These are phyloP conservation scores for Micrasema minimum DNA, from an alignment of 1,140 invertebrate species.

Conservation along the genomic window DNA sequence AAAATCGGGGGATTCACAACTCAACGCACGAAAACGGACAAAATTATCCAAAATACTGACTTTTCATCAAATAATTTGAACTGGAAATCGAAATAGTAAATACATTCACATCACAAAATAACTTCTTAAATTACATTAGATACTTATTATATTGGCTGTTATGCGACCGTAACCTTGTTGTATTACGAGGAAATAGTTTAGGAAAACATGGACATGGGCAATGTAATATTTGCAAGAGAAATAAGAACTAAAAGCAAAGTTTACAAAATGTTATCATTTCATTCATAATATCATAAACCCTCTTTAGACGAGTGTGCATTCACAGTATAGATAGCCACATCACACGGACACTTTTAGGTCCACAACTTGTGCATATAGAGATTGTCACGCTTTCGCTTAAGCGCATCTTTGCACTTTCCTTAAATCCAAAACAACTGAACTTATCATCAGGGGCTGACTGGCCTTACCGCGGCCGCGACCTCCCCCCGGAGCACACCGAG, in stretches of 20 bases:
- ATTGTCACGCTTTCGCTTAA: conserved; percentile 51
- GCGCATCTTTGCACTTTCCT: conserved; percentile 47
- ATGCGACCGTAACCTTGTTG: no score
- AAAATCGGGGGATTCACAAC: no score
- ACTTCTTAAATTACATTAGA: no score
- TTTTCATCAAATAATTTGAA: no score
- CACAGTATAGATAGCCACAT: conserved; percentile 6
- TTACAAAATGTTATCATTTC: conserved; percentile 2
- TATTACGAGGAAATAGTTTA: no score
- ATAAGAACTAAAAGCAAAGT: neutral
- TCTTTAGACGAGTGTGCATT: conserved; percentile 19
- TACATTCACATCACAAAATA: no score
- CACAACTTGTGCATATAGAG: conserved; percentile 21
- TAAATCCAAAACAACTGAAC: conserved; percentile 44
- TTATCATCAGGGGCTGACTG: conserved; percentile 65
- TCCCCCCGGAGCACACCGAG: conserved; percentile 65
- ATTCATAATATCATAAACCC: conserved; percentile 24
- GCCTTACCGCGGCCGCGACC: conserved; percentile 66
- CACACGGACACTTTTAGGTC: conserved; percentile 29
- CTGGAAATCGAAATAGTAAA: no score
- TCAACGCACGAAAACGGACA: no score
- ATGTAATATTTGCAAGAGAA: no score
- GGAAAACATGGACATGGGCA: no score
- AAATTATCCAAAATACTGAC: no score
- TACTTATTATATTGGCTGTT: no score